Evolutionary conservation across 2,888 invertebrate species (phyloP), one percentile per base, ranked within the genome.

Genomic region (Pyrocoelia pectoralis): DNA sequence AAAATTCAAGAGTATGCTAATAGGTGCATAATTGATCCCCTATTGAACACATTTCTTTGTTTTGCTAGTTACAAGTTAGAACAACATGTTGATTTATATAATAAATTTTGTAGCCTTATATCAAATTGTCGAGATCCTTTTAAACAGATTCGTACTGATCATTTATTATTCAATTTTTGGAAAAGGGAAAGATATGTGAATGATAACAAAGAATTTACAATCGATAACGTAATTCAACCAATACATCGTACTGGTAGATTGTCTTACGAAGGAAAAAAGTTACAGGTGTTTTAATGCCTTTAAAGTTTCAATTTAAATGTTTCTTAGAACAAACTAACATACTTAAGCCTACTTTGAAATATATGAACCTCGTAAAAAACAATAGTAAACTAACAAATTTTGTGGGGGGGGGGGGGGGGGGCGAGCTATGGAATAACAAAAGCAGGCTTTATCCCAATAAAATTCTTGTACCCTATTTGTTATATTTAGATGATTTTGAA

Each of bases 401-500:
- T 65, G 58, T 71, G 1, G 69, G 71, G 46, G 68, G 70, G 41
- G 53, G 68, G 13, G 58, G 70, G 1, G 69, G 71, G 46, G 68
- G 70, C 43, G 53, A 69, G 13, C 29, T 72, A 24, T 73, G 73
- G 72, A 69, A 68, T 65, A 54, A 57, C 14, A 72, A 73, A 61
- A 3, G 49, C 13, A 15, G 50, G 48, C 1, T 68, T 6, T 70
- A 69, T 61, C 66, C 65, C 13, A 51, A 65, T 43, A 68, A 73
- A 66, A 68, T 62, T 48, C 14, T 65, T 14, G 52, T 72, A 9
- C 69, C 70, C 4, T 70, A 62, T 65, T 68, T 70, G 18, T 28
- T 73, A 10, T 70, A 69, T 49, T 56, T 69, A 10, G 70, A 73
- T 58, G 72, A 71, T 65, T 71, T 70, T 40, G 73, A 73, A 70